Percentiles rank a stretch among this genome's conserved stretches.
Conservation (phyloP, 2,888 invertebrate species). For the Adineta ricciae region DNA sequence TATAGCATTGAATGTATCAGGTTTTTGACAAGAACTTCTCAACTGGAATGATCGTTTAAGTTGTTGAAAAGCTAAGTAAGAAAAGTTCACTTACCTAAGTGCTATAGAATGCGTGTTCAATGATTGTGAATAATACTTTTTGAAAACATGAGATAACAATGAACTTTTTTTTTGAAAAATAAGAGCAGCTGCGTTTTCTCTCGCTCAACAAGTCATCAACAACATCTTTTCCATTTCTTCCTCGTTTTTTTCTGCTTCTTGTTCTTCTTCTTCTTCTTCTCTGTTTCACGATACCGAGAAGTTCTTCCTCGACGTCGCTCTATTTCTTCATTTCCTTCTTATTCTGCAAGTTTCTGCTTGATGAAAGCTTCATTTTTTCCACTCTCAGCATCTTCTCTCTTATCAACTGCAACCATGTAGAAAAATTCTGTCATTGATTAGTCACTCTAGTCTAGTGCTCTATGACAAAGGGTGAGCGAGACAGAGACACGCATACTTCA, state of each 20-base stretch:
- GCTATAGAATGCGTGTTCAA: neutral
- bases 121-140: neutral
- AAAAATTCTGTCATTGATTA: neutral
- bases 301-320: neutral
- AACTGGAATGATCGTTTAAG: no score
- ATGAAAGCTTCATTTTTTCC: neutral
- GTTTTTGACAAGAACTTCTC: neutral
- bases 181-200: neutral
- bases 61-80: no score
- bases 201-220: neutral
- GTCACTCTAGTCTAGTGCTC: neutral
- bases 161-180: neutral
- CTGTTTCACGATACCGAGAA: neutral
- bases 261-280: neutral
- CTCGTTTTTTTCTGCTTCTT: neutral
- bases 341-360: neutral
- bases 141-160: neutral
- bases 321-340: neutral
- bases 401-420: neutral
- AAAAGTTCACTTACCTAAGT: neutral
- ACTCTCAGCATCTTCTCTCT: neutral
- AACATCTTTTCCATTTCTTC: neutral
- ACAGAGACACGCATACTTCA: neutral
- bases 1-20: neutral
- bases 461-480: neutral